phyloP scores from a whole-genome alignment of 2,113 vertebrate genomes.

The Fukomys damarensis region DNA sequence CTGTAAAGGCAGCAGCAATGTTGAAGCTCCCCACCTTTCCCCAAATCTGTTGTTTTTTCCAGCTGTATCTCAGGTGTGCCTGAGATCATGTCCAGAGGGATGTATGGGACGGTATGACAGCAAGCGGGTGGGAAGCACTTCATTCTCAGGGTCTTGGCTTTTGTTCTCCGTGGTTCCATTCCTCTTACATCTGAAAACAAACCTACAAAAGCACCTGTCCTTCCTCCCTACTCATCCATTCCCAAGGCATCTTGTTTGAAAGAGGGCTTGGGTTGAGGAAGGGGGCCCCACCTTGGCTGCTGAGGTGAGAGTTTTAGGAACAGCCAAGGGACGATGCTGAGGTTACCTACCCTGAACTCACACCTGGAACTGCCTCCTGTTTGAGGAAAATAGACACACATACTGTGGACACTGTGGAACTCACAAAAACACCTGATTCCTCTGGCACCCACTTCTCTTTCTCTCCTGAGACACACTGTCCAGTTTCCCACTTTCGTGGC shows the following conservation, averaged over 20 bases:
- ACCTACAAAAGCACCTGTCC: neutral
- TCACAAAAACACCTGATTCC: neutral
- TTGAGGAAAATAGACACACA: neutral
- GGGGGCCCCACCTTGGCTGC: neutral
- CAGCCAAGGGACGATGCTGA: neutral
- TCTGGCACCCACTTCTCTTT: neutral
- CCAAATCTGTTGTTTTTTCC: neutral
- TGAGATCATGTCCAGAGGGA: neutral
- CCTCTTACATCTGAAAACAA: neutral
- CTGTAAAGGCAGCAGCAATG: neutral
- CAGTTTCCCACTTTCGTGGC: slow-evolving; percentile 18
- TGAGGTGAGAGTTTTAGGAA: neutral
- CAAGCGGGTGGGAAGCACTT: neutral
- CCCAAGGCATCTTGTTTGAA: neutral
- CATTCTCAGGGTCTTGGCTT: neutral
- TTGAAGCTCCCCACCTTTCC: neutral
- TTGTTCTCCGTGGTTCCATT: neutral
- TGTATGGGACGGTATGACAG: neutral
- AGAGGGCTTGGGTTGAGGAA: neutral
- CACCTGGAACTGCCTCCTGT: neutral
- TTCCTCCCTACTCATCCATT: neutral
- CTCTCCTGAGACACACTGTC: neutral
- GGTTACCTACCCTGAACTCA: neutral
- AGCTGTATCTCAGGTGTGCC: neutral
- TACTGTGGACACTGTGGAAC: neutral